Conservation (phyloP, 1,140 invertebrate genomes). For the Rhopalosiphum padi region DNA sequence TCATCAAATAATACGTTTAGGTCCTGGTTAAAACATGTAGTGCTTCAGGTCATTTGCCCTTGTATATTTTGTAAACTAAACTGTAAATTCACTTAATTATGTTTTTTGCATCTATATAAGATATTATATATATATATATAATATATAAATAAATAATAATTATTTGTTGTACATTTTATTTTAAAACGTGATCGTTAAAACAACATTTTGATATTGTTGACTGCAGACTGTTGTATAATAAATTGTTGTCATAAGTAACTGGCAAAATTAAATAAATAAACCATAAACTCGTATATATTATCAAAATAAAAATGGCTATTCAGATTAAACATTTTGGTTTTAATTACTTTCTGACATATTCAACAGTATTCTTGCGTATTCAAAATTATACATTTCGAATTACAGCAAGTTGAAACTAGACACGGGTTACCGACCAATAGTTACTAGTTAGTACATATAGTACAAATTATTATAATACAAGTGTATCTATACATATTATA, state of each 20-base stretch:
- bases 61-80: slow-evolving; percentile 40
- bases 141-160: slow-evolving; percentile 21
- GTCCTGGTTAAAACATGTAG: slow-evolving; percentile 34
- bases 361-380: neutral
- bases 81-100: slow-evolving; percentile 11
- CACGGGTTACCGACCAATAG: neutral
- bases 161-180: neutral
- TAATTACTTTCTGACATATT: neutral
- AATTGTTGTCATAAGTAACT: neutral
- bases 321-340: neutral
- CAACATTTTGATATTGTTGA: neutral
- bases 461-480: too few species aligned
- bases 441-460: neutral
- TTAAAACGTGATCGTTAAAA: slow-evolving; percentile 11
- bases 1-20: neutral
- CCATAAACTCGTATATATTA: neutral
- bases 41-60: slow-evolving; percentile 57
- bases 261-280: neutral
- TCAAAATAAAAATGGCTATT: slow-evolving; percentile 7
- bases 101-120: slow-evolving; percentile 21
- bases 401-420: neutral
- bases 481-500: neutral
- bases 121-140: neutral
- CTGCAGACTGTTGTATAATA: neutral
- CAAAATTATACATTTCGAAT: neutral